phyloP scores from a whole-genome alignment of 2,113 vertebrate genomes.

The Craseonycteris thonglongyai region DNA sequence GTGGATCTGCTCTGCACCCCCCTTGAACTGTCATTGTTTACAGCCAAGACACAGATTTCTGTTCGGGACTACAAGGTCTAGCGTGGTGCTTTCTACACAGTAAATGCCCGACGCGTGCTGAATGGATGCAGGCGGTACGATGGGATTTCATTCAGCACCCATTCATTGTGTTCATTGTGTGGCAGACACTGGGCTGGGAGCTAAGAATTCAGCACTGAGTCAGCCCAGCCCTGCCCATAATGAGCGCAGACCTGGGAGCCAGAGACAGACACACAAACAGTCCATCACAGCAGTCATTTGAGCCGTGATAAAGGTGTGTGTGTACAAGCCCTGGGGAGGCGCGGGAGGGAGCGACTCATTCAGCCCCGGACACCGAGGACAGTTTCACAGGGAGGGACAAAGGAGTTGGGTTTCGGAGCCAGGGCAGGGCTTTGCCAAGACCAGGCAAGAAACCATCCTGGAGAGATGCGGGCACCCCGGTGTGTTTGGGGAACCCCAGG shows the following conservation, averaged over 20 bases:
- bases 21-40: neutral
- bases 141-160: neutral
- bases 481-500: neutral
- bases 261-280: neutral
- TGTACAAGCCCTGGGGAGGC: conserved; percentile 1
- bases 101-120: neutral
- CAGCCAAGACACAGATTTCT: neutral
- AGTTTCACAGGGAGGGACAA: conserved; percentile 53
- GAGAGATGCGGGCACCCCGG: neutral
- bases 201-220: conserved; percentile 39
- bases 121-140: neutral
- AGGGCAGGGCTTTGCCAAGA: neutral
- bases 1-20: neutral
- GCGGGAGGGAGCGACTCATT: neutral
- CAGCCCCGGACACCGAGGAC: neutral
- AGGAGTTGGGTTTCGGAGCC: neutral
- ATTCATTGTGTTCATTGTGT: neutral
- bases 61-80: neutral
- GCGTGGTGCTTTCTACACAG: neutral
- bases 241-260: neutral
- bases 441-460: neutral
- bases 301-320: neutral
- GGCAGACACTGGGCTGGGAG: neutral
- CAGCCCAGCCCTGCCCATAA: conserved; percentile 46
- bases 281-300: neutral